Base-by-base conservation (phyloP, 2,113 vertebrate genomes). In the Spea bombifrons region DNA sequence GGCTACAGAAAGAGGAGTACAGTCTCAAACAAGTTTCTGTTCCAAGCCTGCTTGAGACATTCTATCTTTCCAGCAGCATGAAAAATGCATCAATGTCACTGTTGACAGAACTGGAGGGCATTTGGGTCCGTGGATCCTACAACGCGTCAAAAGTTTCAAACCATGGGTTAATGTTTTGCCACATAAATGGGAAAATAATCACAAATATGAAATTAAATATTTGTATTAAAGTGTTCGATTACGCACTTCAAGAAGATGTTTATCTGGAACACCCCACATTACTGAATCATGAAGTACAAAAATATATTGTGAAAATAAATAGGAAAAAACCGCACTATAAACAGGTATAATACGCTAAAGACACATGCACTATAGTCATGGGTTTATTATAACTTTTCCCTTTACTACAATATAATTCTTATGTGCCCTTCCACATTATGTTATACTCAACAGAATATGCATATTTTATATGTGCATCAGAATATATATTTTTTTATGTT, bases 51-150 rank as follows among this genome's bases (percentile, higher is more conserved):
- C 10, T 64, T n/a, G 55, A 73, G 77, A 80, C 44, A 80, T 73
- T 57, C 77, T 73, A 80, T 80, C 70, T 64, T 47, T 30, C 49
- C 49, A 73, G 7, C 66, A 70, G 70, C 50, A 80, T 80, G 64
- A 80, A 80, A 80, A 73, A 80, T 80, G 77, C 77, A 80, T 80
- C 77, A 80, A 80, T 80, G 77, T 80, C 77, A 80, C 30, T 13
- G 49, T 65, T 80, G 71, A 73, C 16, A 76, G 53, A 73, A 73
- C 9, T 57, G 17, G 63, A 73, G 71, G 77, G 67, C 76, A 63
- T 45, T 45, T 30, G 46, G 47, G 15, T 68, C 50, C 68, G 52
- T 4, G 17, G 61, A 61, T 12, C 9, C 13, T 1, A 9, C 15
- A 61, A 61, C 30, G 30, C 30, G 13, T 2, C 57, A 61, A 13